Conservation (phyloP, 2,888 invertebrate species). For the Buathra laborator region DNA sequence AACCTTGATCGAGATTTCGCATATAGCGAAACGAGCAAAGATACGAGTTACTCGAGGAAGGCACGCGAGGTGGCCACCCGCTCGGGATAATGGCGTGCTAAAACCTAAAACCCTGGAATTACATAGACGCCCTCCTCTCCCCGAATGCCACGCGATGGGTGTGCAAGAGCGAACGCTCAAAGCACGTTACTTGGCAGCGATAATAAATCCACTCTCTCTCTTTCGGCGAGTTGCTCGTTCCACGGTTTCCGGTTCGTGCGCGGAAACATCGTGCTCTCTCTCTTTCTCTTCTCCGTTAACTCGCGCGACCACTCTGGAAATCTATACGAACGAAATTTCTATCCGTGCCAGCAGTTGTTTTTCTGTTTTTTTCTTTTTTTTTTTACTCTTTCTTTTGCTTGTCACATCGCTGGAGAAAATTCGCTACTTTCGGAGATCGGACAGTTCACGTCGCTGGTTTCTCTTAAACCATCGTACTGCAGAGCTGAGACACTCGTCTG, state of each 20-base stretch:
- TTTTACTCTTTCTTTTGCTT: background rate
- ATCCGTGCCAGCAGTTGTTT: background rate
- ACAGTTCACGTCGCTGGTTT: constrained; percentile 16
- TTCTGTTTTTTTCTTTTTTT: background rate
- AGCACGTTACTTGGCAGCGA: constrained; percentile 37
- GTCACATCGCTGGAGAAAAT: constrained; percentile 4
- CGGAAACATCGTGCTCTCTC: constrained; percentile 24
- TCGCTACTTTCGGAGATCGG: constrained; percentile 3
- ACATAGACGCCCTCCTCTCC: constrained; percentile 1
- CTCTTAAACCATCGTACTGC: background rate
- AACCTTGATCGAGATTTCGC: constrained; percentile 45
- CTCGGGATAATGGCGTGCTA: constrained; percentile 48
- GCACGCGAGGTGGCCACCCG: constrained; percentile 54
- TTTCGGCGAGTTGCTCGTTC: constrained; percentile 25
- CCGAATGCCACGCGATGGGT: constrained; percentile 46
- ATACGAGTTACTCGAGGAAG: constrained; percentile 53
- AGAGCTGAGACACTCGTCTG: constrained; percentile 14
- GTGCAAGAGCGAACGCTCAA: constrained; percentile 22
- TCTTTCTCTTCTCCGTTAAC: background rate
- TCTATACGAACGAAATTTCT: constrained; percentile 12
- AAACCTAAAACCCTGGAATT: constrained; percentile 52
- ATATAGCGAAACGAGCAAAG: constrained; percentile 53
- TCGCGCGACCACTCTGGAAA: constrained; percentile 14
- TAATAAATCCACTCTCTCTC: constrained; percentile 39
- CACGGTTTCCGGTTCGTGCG: constrained; percentile 39